Conservation (phyloP, 1,140 invertebrate species). For the Lordiphosa stackelbergi region DNA sequence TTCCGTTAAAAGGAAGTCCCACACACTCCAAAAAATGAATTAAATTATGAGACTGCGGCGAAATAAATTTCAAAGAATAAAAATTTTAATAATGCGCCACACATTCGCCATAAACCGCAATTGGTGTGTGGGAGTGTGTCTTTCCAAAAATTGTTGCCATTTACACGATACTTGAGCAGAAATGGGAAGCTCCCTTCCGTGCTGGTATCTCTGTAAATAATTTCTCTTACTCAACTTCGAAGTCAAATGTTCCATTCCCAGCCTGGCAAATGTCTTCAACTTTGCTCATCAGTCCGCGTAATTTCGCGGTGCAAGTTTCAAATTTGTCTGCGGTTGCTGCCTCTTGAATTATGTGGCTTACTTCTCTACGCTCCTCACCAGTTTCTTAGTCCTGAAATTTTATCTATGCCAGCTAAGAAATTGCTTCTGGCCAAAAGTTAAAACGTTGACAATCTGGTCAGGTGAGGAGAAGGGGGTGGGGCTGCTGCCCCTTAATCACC, state of each 20-base stretch:
- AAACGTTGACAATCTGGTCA: constrained; percentile 52
- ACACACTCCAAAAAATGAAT: constrained; percentile 20
- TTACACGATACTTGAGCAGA: constrained; percentile 52
- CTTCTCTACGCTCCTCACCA: not conserved
- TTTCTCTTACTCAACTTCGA: constrained; percentile 27
- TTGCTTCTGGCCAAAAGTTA: constrained; percentile 33
- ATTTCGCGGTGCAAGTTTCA: constrained; percentile 59
- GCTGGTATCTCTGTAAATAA: constrained; percentile 18
- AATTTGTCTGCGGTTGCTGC: constrained; percentile 50
- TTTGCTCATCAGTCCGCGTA: constrained; percentile 64
- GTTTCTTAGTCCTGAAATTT: not conserved
- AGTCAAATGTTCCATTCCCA: constrained; percentile 12
- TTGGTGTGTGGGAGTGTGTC: constrained; percentile 15
- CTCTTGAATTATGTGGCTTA: constrained; percentile 33
- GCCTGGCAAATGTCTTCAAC: constrained; percentile 37
- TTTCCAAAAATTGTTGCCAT: constrained; percentile 42
- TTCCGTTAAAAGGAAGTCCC: constrained; percentile 33
- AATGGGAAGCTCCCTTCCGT: constrained; percentile 1
- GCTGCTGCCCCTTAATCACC: constrained; percentile 12
- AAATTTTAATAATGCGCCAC: constrained; percentile 53
- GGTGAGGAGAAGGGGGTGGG: constrained; percentile 12
- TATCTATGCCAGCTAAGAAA: constrained; percentile 21
- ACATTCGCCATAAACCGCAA: constrained; percentile 27
- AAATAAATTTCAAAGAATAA: constrained; percentile 57
- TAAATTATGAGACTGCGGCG: constrained; percentile 45